Base-by-base conservation (phyloP, 2,888 invertebrate genomes). In the Plebejus argus region DNA sequence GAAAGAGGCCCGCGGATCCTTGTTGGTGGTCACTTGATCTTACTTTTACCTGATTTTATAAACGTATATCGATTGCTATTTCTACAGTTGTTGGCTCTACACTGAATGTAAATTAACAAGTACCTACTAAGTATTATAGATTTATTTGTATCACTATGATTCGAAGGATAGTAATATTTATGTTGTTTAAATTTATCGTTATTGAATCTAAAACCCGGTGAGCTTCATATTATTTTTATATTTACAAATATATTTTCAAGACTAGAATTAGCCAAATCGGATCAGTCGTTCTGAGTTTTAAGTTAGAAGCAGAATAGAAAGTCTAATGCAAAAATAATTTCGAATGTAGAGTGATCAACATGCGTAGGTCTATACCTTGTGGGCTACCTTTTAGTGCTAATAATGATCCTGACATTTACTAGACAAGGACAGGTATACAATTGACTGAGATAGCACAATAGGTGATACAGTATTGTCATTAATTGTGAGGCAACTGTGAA, bases 391-490 rank as follows among this genome's bases (percentile, higher is more conserved):
- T 61, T 61, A 61, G 61, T 61, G 23, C 20, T 61, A 23, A 15
- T 74, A 74, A 74, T 53, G 74, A 20, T 49, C 74, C 74, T 23
- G 49, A 74, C 74, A 74, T 74, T 74, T 74, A 23, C 8, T 1
- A 18, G 74, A 74, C 74, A 74, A 74, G 74, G 74, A 74, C 74
- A 15, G 74, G 15, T 20, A 72, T 45, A 39, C 20, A 72, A 72
- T 23, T 28, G 53, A 74, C 23, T 53, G 74, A 12, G 74, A 53
- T 74, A 49, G 49, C 49, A 72, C 72, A 72, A 72, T 72, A 49
- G 72, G 72, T 72, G 72, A 49, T 49, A 71, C 66, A 71, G n/a
- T 71, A 39, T 39, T 45, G 53, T 53, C 74, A 53, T 74, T 74
- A 74, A 45, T 74, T 74, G 49, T n/a, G 35, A n/a, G 28, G 53